Evolutionary conservation across 2,797 vertebrate genomes (phyloP).

Genomic region (Anas flavirostris): DNA sequence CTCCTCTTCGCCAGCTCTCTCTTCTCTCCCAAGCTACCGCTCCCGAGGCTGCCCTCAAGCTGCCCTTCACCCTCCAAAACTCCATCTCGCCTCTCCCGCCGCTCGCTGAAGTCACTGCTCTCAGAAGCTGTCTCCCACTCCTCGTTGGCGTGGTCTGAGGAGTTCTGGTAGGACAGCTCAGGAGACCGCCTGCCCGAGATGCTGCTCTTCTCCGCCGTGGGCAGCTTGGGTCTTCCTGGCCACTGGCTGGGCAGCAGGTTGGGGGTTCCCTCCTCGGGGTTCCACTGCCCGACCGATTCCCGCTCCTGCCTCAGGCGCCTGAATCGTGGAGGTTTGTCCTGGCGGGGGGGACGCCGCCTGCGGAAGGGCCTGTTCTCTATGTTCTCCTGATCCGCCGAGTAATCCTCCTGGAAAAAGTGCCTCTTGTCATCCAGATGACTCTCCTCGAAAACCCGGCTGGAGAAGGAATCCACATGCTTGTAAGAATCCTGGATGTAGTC

Average conservation of each 20-base stretch:
- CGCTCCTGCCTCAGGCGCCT: slow-evolving; percentile 92
- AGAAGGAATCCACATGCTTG: slow-evolving; percentile 83
- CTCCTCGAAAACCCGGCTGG: slow-evolving; percentile 87
- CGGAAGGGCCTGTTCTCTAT: slow-evolving; percentile 89
- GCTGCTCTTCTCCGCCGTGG: slow-evolving; percentile 76
- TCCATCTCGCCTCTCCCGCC: slow-evolving; percentile 85
- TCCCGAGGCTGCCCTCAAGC: slow-evolving; percentile 80
- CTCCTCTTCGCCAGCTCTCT: slow-evolving; percentile 95
- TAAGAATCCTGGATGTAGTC: slow-evolving; percentile 85
- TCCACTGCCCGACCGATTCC: slow-evolving; percentile 88
- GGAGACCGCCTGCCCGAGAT: slow-evolving; percentile 78
- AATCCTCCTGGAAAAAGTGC: slow-evolving; percentile 81
- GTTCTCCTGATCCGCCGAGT: slow-evolving; percentile 85
- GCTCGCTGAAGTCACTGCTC: slow-evolving; percentile 94
- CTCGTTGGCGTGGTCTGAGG: slow-evolving; percentile 84
- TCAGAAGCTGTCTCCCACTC: slow-evolving; percentile 98
- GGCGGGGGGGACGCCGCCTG: slow-evolving; percentile 91
- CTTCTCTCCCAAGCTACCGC: slow-evolving; percentile 86
- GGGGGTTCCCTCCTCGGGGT: slow-evolving; percentile 86
- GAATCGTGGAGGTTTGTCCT: slow-evolving; percentile 97
- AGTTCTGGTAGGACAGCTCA: slow-evolving; percentile 82
- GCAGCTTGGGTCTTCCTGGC: slow-evolving; percentile 83
- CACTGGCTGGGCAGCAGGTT: slow-evolving; percentile 86
- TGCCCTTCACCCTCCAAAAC: slow-evolving; percentile 75
- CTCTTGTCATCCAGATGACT: slow-evolving; percentile 82